Conservation (phyloP, 2,797 vertebrate genomes). For the Tenualosa ilisha region DNA sequence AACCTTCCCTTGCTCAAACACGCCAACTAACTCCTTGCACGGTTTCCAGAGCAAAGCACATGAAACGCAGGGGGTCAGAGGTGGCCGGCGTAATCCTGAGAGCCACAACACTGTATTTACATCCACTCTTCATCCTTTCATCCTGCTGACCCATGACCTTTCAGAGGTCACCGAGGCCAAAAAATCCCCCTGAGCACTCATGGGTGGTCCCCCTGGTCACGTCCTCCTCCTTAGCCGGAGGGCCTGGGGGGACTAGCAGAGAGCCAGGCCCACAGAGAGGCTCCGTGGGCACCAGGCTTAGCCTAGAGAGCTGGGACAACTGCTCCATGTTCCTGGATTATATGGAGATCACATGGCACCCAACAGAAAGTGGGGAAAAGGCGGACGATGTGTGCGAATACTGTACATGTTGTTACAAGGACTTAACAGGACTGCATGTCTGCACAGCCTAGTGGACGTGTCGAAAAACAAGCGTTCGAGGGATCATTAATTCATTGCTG, state of each 20-base stretch:
- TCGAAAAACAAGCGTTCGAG: slow-evolving; percentile 3
- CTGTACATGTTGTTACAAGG: slow-evolving; percentile 2
- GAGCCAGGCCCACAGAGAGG: background rate
- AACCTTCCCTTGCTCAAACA: background rate
- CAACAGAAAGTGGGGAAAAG: background rate
- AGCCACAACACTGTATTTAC: slow-evolving; percentile 31
- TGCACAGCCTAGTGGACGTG: slow-evolving; percentile 1
- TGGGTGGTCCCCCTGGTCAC: slow-evolving; percentile 56
- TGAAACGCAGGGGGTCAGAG: slow-evolving; percentile 34
- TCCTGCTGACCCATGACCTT: slow-evolving; percentile 44
- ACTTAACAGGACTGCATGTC: slow-evolving; percentile 16
- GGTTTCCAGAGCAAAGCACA: slow-evolving; percentile 6
- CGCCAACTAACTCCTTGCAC: background rate
- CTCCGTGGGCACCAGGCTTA: background rate
- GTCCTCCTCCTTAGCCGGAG: slow-evolving; percentile 44
- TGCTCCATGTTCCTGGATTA: slow-evolving; percentile 23
- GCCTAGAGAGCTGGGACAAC: slow-evolving; percentile 31
- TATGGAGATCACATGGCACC: background rate
- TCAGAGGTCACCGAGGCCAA: slow-evolving; percentile 39
- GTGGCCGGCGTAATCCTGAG: slow-evolving; percentile 33
- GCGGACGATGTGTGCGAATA: background rate
- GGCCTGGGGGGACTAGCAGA: slow-evolving; percentile 35
- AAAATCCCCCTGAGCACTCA: slow-evolving; percentile 36
- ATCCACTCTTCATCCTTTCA: slow-evolving; percentile 36
- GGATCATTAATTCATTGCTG: background rate